phyloP scores from a whole-genome alignment of 2,888 invertebrate species.

The Drosophila emarginata region DNA sequence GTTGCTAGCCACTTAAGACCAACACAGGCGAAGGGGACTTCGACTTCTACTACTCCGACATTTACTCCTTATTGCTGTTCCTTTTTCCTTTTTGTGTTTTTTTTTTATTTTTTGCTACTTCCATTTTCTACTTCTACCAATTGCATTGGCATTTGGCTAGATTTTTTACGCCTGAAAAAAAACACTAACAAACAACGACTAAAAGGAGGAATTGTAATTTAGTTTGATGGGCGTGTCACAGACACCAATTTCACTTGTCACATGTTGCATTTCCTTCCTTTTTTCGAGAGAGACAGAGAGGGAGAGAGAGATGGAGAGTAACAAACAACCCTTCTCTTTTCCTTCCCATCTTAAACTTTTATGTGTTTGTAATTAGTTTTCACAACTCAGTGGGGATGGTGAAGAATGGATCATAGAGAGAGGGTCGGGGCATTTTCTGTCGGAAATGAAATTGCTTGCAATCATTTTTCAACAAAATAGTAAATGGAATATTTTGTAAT shows the following conservation, averaged over 20 bases:
- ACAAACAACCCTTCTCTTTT: slow-evolving; percentile 38
- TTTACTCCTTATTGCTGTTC: slow-evolving; percentile 4
- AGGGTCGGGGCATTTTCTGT: slow-evolving; percentile 12
- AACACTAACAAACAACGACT: background rate
- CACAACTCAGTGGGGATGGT: slow-evolving; percentile 32
- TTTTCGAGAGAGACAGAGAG: slow-evolving; percentile 5
- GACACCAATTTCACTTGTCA: slow-evolving; percentile 51
- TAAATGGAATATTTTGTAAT: slow-evolving; percentile 77
- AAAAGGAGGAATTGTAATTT: slow-evolving; percentile 55
- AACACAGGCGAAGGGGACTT: slow-evolving; percentile 8
- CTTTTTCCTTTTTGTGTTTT: slow-evolving; percentile 12
- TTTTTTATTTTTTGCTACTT: slow-evolving; percentile 4
- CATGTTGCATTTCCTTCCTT: slow-evolving; percentile 59
- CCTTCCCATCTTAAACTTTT: slow-evolving; percentile 54
- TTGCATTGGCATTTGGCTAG: slow-evolving; percentile 6
- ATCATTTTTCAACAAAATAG: slow-evolving; percentile 79
- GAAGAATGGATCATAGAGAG: too few relatives aligned
- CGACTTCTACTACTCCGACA: slow-evolving; percentile 13
- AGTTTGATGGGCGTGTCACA: slow-evolving; percentile 73
- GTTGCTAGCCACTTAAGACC: slow-evolving; percentile 39
- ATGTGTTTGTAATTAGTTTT: slow-evolving; percentile 79
- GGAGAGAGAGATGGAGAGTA: too few relatives aligned
- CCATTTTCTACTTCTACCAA: background rate
- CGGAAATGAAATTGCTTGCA: slow-evolving; percentile 79
- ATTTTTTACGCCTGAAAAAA: slow-evolving; percentile 1